Conservation (phyloP, 30 jellyfish, hydroid and myxozoan genomes). For the Cassiopea xamachana region DNA sequence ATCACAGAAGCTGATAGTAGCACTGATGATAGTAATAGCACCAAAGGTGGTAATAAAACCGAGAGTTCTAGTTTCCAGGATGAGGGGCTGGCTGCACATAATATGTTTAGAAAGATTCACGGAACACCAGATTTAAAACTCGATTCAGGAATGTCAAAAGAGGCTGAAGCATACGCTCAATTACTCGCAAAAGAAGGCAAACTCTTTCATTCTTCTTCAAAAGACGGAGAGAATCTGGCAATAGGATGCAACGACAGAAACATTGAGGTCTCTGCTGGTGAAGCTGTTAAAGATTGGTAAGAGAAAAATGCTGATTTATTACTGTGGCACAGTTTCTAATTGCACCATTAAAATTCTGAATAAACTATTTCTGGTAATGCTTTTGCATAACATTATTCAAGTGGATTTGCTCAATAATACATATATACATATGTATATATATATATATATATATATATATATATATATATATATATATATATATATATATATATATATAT, state of each 20-base stretch:
- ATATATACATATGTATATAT: no score
- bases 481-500: no score
- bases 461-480: no score
- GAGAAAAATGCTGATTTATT: not conserved
- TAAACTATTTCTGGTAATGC: no score
- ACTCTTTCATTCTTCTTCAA: constrained; percentile 83
- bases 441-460: no score
- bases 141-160: constrained; percentile 81
- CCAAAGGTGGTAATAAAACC: not conserved
- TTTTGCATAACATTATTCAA: no score
- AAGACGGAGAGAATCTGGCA: constrained; percentile 86
- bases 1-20: not conserved
- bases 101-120: constrained; percentile 83
- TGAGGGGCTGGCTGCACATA: constrained; percentile 89
- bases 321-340: no score
- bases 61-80: constrained; percentile 31
- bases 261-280: constrained; percentile 56
- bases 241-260: constrained; percentile 76
- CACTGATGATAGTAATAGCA: constrained; percentile 11
- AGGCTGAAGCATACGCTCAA: constrained; percentile 90
- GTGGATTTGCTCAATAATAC: no score
- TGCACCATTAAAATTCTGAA: no score
- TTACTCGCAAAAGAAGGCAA: constrained; percentile 80
- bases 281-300: constrained; percentile 89
- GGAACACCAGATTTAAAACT: constrained; percentile 87